Evolutionary conservation across 1,140 invertebrate species (phyloP), one percentile per base, ranked within the genome.

Genomic region (Drosophila oshimai): DNA sequence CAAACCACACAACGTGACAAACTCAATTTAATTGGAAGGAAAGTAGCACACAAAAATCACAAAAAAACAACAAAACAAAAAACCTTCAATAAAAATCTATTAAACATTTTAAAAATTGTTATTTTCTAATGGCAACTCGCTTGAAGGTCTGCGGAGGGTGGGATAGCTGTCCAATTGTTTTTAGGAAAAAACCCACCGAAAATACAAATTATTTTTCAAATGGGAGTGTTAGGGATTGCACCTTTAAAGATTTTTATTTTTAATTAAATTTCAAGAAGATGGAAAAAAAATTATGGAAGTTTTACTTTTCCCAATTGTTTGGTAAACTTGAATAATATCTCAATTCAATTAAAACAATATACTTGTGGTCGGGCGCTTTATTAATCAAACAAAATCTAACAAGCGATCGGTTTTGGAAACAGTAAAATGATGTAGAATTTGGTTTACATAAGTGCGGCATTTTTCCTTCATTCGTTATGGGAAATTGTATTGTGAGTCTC

Each of bases 1-100:
- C 60, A 74, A 83, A 87, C 61, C 37, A 57, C 37, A 77, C 36
- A 51, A 73, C 47, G 72, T 81, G 62, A 69, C 58, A 88, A 86
- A 86, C 73, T 77, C 83, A 81, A 88, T 87, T 22, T 74, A 88
- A 87, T 88, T 88, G 83, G 72, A 83, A 69, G 20, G 46, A 78
- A 64, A 26, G 45, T 51, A 81, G 74, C 76, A 81, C 76, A 76
- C 64, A 72, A 78, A 78, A 62, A 22, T 18, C 34, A 26, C 54
- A 73, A 73, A 73, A 54, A 41, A 68, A 72, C 57, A 72, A 36
- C 47, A 54, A 69, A 77, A 54, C 17, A 45, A 54, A 86, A 76
- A 65, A 17, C 42, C 24, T 39, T 72, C 34, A 65, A 79, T 67
- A 86, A 74, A 87, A 75, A 72, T 72, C 37, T 55, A 86, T 67